Base-by-base conservation (phyloP, 2,888 invertebrate species). In the Yponomeuta cagnagella region DNA sequence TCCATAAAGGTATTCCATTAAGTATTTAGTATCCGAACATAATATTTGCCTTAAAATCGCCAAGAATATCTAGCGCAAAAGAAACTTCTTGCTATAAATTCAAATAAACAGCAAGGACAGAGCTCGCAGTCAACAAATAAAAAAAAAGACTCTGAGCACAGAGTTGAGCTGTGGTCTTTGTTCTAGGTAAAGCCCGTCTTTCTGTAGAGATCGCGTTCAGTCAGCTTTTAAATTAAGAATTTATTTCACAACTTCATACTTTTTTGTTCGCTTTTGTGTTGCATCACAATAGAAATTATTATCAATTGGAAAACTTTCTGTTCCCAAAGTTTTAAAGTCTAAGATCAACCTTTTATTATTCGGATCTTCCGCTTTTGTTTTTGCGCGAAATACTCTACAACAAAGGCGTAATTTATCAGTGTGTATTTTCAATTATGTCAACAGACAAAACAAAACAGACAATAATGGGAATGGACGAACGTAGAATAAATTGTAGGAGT, bases 151-250 rank as follows among this genome's bases (percentile, higher is more conserved):
- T 5, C 52, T 15, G 52, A 58, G 52, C 15, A 15, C 52, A 12
- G 15, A 58, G 52, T 15, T 58, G 52, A 58, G 52, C 52, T 15
- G 52, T 15, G 80, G 82, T 67, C 67, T 67, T 67, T 67, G 67
- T 67, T 67, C 66, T 67, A 43, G 43, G 37, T 43, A 43, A 67
- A 85, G 87, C 52, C 52, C 52, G 52, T 58, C 52, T 58, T 58
- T 58, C 52, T 58, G 52, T 58, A 58, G 52, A 58, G 86, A 87
- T 87, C 85, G 86, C 86, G 83, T 87, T 88, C 87, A 88, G 84
- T 88, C 88, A 86, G 85, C 85, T 87, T 86, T 89, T 87, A 89
- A 89, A 89, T 89, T 88, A 89, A 87, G 88, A 89, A 89, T 88
- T 89, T 89, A 90, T 89, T 89, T 88, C 87, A 81, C 80, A 89